phyloP scores from a whole-genome alignment of 1,140 invertebrate genomes.

The Ceratina calcarata region DNA sequence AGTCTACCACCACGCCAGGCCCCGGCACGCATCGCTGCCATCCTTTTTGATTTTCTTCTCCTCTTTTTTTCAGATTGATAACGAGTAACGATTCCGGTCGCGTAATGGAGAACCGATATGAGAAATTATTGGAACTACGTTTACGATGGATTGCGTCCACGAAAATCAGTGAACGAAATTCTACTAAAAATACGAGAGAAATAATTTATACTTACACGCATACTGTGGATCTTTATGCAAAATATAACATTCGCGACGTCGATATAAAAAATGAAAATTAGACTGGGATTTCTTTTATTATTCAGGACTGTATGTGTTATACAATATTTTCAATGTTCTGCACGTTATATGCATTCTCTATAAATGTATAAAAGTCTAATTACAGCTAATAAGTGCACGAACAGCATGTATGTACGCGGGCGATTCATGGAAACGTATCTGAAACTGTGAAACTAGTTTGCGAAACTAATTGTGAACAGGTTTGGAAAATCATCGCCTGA shows the following conservation, averaged over 20 bases:
- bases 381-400: no score
- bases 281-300: no score
- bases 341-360: no score
- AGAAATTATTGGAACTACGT: constrained; percentile 16
- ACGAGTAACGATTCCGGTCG: background rate
- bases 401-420: no score
- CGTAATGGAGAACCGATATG: constrained; percentile 19
- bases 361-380: no score
- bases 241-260: no score
- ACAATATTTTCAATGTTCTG: no score
- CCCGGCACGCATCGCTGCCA: background rate
- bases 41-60: constrained; percentile 32
- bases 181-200: background rate
- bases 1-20: background rate
- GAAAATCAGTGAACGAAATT: no score
- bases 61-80: constrained; percentile 34
- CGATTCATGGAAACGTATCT: no score
- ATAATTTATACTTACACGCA: background rate
- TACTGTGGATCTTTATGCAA: no score
- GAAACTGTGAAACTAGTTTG: background rate
- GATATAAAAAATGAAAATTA: no score
- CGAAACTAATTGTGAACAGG: constrained; percentile 14
- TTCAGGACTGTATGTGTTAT: no score
- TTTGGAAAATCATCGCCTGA: constrained; percentile 31
- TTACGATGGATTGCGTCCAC: background rate